Conservation (phyloP, 2,113 vertebrate genomes). For the Lagopus muta region DNA sequence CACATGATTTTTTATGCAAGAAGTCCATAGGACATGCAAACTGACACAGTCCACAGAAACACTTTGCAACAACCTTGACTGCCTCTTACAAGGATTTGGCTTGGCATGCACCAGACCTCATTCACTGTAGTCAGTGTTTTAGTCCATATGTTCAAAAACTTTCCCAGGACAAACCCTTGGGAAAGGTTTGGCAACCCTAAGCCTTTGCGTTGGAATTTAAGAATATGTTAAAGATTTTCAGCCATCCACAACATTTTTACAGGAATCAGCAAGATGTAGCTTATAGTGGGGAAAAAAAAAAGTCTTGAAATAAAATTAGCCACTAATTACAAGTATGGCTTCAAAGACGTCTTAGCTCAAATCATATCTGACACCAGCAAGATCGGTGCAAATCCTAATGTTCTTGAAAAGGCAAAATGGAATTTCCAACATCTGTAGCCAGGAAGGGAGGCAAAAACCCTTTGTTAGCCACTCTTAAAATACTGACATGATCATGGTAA, state of each 20-base stretch:
- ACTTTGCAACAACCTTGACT: neutral
- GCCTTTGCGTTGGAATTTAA: neutral
- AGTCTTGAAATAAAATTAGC: neutral
- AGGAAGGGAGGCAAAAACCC: neutral
- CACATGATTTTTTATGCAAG: neutral
- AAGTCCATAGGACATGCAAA: neutral
- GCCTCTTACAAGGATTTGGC: neutral
- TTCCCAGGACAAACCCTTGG: neutral
- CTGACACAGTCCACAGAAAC: neutral
- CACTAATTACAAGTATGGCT: neutral
- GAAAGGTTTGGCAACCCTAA: neutral
- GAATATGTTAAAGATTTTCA: neutral
- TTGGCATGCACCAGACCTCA: neutral
- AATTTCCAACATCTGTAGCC: neutral
- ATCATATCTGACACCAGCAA: neutral
- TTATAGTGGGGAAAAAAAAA: neutral
- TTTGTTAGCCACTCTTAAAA: neutral
- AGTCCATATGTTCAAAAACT: neutral
- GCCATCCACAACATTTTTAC: neutral
- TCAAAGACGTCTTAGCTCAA: neutral
- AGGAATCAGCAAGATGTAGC: neutral
- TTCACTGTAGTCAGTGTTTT: neutral
- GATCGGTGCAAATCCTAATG: neutral
- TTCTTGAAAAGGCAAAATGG: neutral
- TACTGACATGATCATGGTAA: neutral